Percentiles rank a stretch among this genome's conserved stretches.
Conservation (phyloP, 2,797 vertebrate species). For the Myotis myotis region DNA sequence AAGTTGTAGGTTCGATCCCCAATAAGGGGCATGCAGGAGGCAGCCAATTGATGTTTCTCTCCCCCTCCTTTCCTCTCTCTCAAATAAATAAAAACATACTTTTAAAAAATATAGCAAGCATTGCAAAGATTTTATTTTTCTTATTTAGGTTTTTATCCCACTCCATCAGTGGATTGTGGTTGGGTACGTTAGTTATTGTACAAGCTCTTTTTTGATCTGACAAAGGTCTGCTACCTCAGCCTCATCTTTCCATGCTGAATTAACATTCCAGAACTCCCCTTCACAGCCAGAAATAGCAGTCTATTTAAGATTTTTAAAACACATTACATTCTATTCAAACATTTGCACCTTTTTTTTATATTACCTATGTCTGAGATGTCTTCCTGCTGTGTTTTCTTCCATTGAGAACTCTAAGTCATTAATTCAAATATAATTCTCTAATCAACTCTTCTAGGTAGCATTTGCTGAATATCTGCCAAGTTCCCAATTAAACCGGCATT, state of each 20-base stretch:
- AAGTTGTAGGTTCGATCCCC: too few species aligned
- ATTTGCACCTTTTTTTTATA: not conserved
- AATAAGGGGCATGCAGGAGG: too few species aligned
- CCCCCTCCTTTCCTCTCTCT: too few species aligned
- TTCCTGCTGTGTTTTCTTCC: conserved; percentile 33
- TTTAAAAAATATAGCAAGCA: not conserved
- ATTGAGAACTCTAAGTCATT: conserved; percentile 48
- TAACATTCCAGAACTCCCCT: not conserved
- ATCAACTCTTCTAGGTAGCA: conserved; percentile 41
- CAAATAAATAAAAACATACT: too few species aligned
- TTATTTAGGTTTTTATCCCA: not conserved
- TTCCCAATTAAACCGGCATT: not conserved
- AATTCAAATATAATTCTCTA: conserved; percentile 60
- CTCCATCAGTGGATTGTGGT: not conserved
- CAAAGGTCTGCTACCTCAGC: not conserved
- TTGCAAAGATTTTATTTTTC: not conserved
- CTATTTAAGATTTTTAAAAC: not conserved
- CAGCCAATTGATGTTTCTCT: too few species aligned
- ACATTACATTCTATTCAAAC: not conserved
- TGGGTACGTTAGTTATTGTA: not conserved
- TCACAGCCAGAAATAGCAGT: not conserved
- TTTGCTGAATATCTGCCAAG: conserved; percentile 48
- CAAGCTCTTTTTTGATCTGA: not conserved
- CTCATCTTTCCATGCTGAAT: not conserved
- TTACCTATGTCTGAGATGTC: conserved; percentile 30